These are phyloP conservation scores for Clarias batrachus DNA, from an alignment of 2,113 vertebrate species.

Conservation along the genomic window DNA sequence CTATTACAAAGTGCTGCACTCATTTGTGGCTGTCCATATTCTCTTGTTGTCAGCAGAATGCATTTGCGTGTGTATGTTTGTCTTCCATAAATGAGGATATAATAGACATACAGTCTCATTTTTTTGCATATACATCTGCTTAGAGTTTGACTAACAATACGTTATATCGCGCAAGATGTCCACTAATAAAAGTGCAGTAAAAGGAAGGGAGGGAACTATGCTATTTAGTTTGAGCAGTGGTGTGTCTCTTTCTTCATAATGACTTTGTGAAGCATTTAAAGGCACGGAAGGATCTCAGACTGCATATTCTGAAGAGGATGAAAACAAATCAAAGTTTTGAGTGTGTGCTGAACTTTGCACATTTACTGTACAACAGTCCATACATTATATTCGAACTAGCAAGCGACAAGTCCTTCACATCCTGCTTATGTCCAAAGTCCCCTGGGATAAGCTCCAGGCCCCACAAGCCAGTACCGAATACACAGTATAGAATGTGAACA, in stretches of 20 bases:
- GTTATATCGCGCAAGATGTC: constrained; percentile 8
- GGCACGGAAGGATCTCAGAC: background rate
- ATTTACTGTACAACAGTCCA: background rate
- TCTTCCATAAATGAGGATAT: constrained; percentile 32
- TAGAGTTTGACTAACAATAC: constrained; percentile 21
- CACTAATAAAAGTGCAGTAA: constrained; percentile 22
- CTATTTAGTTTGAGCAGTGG: background rate
- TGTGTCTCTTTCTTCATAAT: constrained; percentile 8
- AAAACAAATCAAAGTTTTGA: background rate
- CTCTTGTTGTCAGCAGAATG: constrained; percentile 50
- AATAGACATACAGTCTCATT: constrained; percentile 3
- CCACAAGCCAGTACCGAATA: too few relatives aligned
- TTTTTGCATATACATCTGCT: constrained; percentile 28
- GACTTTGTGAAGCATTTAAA: constrained; percentile 6
- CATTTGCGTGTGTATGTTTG: constrained; percentile 39
- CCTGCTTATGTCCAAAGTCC: background rate
- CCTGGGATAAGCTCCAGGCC: background rate
- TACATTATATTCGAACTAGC: background rate
- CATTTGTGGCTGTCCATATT: constrained; percentile 57
- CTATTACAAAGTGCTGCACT: constrained; percentile 55
- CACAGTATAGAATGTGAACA: too few relatives aligned
- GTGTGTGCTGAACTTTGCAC: background rate
- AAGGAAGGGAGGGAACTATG: background rate
- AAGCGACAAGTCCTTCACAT: background rate
- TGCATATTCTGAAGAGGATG: background rate